These are phyloP conservation scores for Australoheros scitulus DNA, from an alignment of 2,113 vertebrate species.

Conservation along the genomic window DNA sequence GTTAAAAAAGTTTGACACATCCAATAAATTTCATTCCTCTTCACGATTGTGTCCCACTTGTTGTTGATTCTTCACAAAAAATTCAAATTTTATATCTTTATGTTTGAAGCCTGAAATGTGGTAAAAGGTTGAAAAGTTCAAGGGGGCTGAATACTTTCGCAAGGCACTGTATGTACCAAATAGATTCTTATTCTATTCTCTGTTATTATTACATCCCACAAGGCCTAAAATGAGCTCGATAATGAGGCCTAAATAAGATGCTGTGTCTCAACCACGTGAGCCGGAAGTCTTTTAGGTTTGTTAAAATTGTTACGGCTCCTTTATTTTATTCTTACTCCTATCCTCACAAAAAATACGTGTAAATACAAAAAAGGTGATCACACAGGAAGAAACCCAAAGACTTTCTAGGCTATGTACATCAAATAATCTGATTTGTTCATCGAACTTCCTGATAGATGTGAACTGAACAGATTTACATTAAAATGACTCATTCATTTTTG, in stretches of 20 bases:
- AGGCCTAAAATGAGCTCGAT: not conserved
- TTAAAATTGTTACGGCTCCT: rapidly evolving
- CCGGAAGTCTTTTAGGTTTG: not conserved
- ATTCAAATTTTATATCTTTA: too few species aligned
- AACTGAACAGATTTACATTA: not conserved
- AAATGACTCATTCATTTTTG: not conserved
- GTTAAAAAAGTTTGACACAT: too few species aligned
- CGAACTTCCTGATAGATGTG: not conserved
- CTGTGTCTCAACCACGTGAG: not conserved
- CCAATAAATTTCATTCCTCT: too few species aligned
- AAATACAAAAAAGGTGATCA: not conserved
- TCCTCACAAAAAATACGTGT: not conserved
- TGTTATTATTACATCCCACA: not conserved
- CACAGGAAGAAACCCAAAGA: not conserved
- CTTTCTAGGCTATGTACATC: not conserved
- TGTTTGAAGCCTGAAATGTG: too few species aligned
- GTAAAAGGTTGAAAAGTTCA: too few species aligned
- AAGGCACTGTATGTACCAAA: not conserved
- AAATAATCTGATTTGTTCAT: not conserved
- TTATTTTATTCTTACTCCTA: not conserved
- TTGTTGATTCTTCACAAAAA: too few species aligned
- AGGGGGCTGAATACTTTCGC: too few species aligned
- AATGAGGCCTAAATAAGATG: too few species aligned
- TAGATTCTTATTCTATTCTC: not conserved
- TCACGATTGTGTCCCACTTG: too few species aligned